Percentiles rank a stretch among this genome's conserved stretches.
Conservation (phyloP, 2,888 invertebrate genomes). For the Campoplex nolae region DNA sequence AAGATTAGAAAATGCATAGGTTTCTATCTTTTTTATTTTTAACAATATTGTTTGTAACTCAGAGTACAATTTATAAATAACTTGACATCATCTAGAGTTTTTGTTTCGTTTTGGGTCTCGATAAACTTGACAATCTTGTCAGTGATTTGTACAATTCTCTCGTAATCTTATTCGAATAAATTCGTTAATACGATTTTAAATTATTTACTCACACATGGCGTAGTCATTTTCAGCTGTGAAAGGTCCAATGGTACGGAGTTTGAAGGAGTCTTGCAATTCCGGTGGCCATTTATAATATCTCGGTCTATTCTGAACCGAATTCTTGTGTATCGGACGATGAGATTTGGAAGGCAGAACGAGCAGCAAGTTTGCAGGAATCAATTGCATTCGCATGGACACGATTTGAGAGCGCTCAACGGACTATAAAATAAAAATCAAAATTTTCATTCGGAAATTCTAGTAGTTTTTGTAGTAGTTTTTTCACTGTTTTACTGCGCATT, state of each 20-base stretch:
- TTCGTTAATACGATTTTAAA: background rate
- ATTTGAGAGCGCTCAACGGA: background rate
- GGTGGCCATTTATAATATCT: conserved; percentile 14
- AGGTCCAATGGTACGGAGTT: conserved; percentile 15
- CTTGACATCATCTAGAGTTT: background rate
- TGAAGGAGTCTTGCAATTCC: background rate
- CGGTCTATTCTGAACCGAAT: background rate
- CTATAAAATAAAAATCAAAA: background rate
- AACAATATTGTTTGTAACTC: background rate
- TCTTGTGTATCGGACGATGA: background rate
- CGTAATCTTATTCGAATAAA: background rate
- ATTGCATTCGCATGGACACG: background rate
- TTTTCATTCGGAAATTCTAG: background rate
- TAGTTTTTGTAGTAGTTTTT: too few relatives aligned
- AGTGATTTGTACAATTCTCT: background rate
- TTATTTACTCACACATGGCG: conserved; percentile 31
- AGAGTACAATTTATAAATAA: background rate
- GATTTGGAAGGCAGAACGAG: background rate
- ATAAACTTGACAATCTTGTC: background rate
- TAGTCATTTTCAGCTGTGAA: conserved; percentile 41
- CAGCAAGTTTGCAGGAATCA: background rate
- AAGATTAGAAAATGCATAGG: too few relatives aligned
- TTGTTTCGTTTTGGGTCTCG: background rate
- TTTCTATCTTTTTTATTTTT: too few relatives aligned
- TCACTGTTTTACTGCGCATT: too few relatives aligned